Base-by-base conservation (phyloP, 2,888 invertebrate species). In the Sipha maydis region DNA sequence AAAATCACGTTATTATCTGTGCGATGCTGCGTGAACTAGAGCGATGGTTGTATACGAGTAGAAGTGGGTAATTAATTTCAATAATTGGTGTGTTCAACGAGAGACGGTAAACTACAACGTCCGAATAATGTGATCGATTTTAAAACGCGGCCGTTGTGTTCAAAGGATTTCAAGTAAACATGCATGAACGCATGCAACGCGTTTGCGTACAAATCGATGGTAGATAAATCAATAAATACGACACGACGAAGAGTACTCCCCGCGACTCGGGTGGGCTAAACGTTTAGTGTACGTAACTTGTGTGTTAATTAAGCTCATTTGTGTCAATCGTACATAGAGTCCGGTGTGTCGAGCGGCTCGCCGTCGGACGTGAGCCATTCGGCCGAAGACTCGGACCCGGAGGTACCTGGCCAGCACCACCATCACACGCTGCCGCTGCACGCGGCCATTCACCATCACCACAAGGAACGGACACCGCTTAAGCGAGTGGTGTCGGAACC, bases 401-500 rank as follows among this genome's bases (percentile, higher is more conserved):
- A 89, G 41, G 73, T 80, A 75, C 34, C 79, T 11, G 84, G 77
- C 8, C 80, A 82, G 54, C 85, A 89, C 89, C 90, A 90, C 83
- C 90, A 89, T 89, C 90, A 89, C 34, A 90, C 89, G 48, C n/a
- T 89, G 83, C 90, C 90, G 61, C 61, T 88, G 48, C 88, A 88
- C 75, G 61, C 86, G 38, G 79, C 67, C 61, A 67, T 89, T 86
- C 73, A 92, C 91, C 90, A 34, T 34, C 34, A 90, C 80, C 89
- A 86, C 89, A 90, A 48, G 73, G 77, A 61, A 89, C 83, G 88
- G 61, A 19, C 80, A 28, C 82, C 88, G 67, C 91, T 94, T 90
- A 94, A 94, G 90, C 92, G 94, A 80, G 94, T 93, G 77, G 93
- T 93, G n/a, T 94, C 94, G 5, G 93, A 93, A 77, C 94, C 94